phyloP scores from a whole-genome alignment of 2,888 invertebrate species.

The Xiphydria camelus region DNA sequence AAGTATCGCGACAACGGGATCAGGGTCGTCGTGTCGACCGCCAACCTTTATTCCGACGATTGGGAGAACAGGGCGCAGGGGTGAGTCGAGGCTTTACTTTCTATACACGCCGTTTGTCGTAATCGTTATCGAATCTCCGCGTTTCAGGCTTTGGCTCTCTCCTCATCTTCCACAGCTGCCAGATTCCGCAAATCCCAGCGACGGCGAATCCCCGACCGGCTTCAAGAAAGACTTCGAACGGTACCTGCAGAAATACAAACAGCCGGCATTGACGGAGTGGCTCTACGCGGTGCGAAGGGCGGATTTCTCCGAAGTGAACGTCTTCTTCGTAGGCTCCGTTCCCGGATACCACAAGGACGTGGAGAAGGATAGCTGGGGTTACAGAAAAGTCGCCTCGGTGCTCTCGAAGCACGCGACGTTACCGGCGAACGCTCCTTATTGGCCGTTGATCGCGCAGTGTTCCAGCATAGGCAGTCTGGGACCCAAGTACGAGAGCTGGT shows the following conservation, averaged over 20 bases:
- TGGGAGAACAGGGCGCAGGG: slow-evolving; percentile 96
- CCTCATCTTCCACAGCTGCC: slow-evolving; percentile 73
- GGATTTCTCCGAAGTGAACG: slow-evolving; percentile 83
- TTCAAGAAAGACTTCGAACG: slow-evolving; percentile 79
- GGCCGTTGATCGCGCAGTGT: slow-evolving; percentile 82
- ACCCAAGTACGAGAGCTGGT: slow-evolving; percentile 69
- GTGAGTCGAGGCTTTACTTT: slow-evolving; percentile 52
- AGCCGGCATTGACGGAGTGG: slow-evolving; percentile 72
- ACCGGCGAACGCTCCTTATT: slow-evolving; percentile 59
- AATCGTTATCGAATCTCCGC: no score
- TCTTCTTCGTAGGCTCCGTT: slow-evolving; percentile 81
- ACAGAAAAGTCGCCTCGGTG: slow-evolving; percentile 52
- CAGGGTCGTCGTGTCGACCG: slow-evolving; percentile 86
- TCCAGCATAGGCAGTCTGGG: slow-evolving; percentile 91
- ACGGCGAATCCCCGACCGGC: slow-evolving; percentile 80
- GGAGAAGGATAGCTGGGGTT: slow-evolving; percentile 66
- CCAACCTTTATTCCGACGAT: slow-evolving; percentile 88
- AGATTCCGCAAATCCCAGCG: slow-evolving; percentile 58
- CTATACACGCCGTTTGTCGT: background rate
- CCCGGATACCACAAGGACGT: slow-evolving; percentile 78
- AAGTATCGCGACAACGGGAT: slow-evolving; percentile 81
- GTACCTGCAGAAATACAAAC: slow-evolving; percentile 77
- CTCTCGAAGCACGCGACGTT: slow-evolving; percentile 68
- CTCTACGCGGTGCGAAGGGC: slow-evolving; percentile 71
- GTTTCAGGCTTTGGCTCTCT: slow-evolving; percentile 82